Evolutionary conservation across 2,797 vertebrate species (phyloP), one percentile per base, ranked within the genome.

Genomic region (Semotilus atromaculatus): DNA sequence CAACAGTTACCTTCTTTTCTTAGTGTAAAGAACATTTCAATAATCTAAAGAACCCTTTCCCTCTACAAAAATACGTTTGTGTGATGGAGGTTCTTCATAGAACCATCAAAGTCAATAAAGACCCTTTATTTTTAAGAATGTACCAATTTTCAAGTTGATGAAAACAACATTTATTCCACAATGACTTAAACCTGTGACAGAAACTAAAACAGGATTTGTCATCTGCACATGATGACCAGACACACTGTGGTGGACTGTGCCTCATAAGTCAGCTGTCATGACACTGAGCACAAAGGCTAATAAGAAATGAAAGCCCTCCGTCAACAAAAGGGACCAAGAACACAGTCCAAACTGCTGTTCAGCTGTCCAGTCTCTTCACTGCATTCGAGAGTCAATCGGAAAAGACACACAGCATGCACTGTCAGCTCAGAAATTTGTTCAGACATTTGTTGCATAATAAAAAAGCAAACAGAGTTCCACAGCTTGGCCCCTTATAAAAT

Each of bases 281-380:
- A 80, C 71, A 76, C 73, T 53, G 29, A 48, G 29, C 76, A 84
- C 85, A 76, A 75, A 79, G 71, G 78, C 85, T 90, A 88, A 88
- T 87, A 71, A 78, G 85, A 89, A 87, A 58, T 80, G 88, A 90
- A 88, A 86, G 83, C 81, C 67, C 70, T 80, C 81, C 16, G 31
- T 85, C 80, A 84, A 88, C 82, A 78, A 51, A 78, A 23, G 64
- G 31, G 79, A 85, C 48, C 55, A 70, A 81, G 85, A 83, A 82
- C 73, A 64, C 36, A 16, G 80, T 83, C 60, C 14, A 82, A 88
- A 80, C 73, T 70, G 82, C 81, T 58, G 78, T 70, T 73, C 78
- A 71, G 73, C 82, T 79, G 79, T 86, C 80, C 21, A 66, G 67
- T 80, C 85, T 79, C 43, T 58, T 89, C 74, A 36, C 62, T 73